These are phyloP conservation scores for Sphinx pinastri DNA, from an alignment of 2,888 invertebrate genomes.

Conservation along the genomic window DNA sequence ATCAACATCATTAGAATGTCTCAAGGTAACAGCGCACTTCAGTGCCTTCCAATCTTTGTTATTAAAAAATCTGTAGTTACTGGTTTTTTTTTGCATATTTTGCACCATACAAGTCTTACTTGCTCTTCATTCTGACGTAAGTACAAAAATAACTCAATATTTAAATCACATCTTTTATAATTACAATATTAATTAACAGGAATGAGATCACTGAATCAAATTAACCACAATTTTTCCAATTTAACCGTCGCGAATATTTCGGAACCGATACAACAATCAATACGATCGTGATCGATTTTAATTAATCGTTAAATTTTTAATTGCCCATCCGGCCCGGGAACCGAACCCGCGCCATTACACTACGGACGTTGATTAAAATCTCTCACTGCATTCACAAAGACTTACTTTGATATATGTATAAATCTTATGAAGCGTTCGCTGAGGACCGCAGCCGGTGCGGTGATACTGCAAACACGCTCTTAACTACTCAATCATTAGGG, in stretches of 20 bases:
- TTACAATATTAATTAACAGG: too few species aligned
- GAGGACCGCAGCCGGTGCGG: constrained; percentile 52
- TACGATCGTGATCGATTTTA: constrained; percentile 37
- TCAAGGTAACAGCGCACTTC: too few species aligned
- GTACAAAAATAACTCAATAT: too few species aligned
- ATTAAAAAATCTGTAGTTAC: too few species aligned
- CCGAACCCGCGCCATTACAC: constrained; percentile 47
- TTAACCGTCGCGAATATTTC: constrained; percentile 13
- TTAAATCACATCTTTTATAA: too few species aligned
- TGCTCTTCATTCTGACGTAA: too few species aligned
- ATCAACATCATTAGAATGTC: too few species aligned
- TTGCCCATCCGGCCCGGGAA: constrained; percentile 57
- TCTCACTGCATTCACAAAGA: constrained; percentile 79
- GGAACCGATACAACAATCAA: constrained; percentile 19
- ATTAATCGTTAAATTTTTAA: constrained; percentile 61
- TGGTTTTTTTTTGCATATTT: too few species aligned
- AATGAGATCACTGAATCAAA: background rate
- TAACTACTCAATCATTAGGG: constrained; percentile 47
- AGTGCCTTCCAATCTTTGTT: too few species aligned
- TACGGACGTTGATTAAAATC: constrained; percentile 81
- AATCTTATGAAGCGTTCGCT: constrained; percentile 76
- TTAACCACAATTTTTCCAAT: background rate
- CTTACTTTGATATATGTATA: constrained; percentile 81
- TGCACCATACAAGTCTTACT: too few species aligned
- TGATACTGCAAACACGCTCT: constrained; percentile 46